Evolutionary conservation across 2,888 invertebrate species (phyloP).

Genomic region (Oscheius myriophilus): DNA sequence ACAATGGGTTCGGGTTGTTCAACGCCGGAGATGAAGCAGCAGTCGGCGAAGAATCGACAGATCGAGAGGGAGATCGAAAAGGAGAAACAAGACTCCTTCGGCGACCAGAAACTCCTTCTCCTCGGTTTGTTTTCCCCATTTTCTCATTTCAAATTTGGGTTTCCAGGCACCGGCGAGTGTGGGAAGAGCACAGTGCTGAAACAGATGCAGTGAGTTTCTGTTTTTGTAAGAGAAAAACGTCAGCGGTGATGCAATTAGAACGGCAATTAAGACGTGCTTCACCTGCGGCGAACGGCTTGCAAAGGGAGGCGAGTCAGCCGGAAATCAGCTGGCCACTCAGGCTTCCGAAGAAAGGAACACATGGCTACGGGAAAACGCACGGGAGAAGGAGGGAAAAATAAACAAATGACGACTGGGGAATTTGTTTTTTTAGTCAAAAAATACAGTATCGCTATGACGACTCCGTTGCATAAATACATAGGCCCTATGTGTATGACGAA

Average conservation of each 20-base stretch:
- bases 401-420: no score
- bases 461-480: no score
- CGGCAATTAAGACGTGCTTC: no score
- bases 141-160: background rate
- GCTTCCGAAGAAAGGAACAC: no score
- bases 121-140: constrained; percentile 28
- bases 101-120: constrained; percentile 47
- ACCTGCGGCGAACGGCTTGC: no score
- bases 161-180: constrained; percentile 54
- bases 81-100: constrained; percentile 38
- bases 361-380: background rate
- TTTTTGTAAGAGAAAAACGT: background rate
- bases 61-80: constrained; percentile 28
- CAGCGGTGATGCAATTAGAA: no score
- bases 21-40: constrained; percentile 37
- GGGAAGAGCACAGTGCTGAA: constrained; percentile 57
- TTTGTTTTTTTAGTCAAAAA: no score
- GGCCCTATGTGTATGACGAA: no score
- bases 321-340: no score
- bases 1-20: constrained; percentile 43
- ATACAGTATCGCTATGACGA: no score
- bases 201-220: constrained; percentile 50
- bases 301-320: no score
- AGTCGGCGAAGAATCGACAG: constrained; percentile 22
- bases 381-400: no score